Evolutionary conservation across 2,797 vertebrate genomes (phyloP).

Genomic region (Brachyalestes nurse): DNA sequence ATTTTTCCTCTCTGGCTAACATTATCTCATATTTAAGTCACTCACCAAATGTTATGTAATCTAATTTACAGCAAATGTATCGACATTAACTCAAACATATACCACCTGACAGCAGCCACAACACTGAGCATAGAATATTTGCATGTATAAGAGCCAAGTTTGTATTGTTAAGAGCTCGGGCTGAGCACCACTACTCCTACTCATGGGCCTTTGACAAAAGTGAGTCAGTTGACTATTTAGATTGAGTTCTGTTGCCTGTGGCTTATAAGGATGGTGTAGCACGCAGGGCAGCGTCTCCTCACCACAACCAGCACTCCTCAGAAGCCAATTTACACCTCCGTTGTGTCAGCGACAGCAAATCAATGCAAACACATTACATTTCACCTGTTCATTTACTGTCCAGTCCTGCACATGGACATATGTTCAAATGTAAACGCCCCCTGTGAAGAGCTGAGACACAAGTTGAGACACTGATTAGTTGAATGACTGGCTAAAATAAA

Average conservation of each 20-base stretch:
- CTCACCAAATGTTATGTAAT: neutral
- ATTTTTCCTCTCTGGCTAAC: neutral
- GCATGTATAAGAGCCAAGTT: neutral
- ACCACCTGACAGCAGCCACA: neutral
- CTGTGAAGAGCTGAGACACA: slow-evolving; percentile 22
- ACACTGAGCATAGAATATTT: neutral
- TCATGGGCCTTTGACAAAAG: slow-evolving; percentile 10
- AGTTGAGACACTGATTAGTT: neutral
- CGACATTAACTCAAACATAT: neutral
- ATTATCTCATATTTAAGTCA: neutral
- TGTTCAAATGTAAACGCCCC: slow-evolving; percentile 21
- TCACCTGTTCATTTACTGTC: slow-evolving; percentile 53
- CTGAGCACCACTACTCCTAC: neutral
- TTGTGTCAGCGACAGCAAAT: slow-evolving; percentile 66
- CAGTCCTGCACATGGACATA: slow-evolving; percentile 36
- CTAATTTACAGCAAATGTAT: neutral
- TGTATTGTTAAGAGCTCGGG: neutral
- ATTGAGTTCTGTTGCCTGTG: slow-evolving; percentile 40
- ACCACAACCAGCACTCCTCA: slow-evolving; percentile 61
- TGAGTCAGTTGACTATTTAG: slow-evolving; percentile 38
- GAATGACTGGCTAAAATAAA: neutral
- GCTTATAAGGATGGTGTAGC: slow-evolving; percentile 46
- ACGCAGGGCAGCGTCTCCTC: slow-evolving; percentile 61
- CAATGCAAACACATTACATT: slow-evolving; percentile 55
- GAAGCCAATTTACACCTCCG: slow-evolving; percentile 55